phyloP scores from a whole-genome alignment of 2,113 vertebrate genomes.

The Pachypanchax playfairii region DNA sequence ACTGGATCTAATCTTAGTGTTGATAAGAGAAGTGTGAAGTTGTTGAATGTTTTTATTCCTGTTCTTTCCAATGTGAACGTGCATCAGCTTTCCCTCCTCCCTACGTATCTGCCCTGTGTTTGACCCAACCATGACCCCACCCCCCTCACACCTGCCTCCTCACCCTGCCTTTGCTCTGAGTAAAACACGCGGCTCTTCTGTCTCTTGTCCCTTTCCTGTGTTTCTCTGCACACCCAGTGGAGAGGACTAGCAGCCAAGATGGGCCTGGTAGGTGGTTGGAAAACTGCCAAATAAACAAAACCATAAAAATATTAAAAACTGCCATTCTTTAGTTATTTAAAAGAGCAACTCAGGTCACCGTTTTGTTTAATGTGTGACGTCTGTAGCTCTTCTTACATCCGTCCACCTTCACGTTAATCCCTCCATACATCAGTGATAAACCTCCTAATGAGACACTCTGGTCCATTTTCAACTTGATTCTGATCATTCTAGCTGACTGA shows the following conservation, averaged over 20 bases:
- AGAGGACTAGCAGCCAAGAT: constrained; percentile 92
- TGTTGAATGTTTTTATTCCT: too few relatives aligned
- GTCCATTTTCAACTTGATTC: constrained; percentile 40
- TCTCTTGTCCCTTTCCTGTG: constrained; percentile 57
- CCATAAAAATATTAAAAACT: constrained; percentile 1
- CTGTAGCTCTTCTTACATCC: constrained; percentile 42
- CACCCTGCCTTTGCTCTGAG: constrained; percentile 52
- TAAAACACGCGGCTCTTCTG: constrained; percentile 54
- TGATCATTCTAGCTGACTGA: constrained; percentile 26
- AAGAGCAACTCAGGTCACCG: constrained; percentile 29
- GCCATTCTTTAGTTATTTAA: constrained; percentile 50
- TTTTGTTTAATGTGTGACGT: constrained; percentile 26
- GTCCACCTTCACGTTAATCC: constrained; percentile 45
- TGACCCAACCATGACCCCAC: too few relatives aligned
- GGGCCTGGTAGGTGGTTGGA: constrained; percentile 93
- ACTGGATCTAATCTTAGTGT: too few relatives aligned
- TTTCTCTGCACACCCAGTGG: constrained; percentile 88
- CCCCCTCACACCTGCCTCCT: constrained; percentile 47
- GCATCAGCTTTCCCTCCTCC: too few relatives aligned
- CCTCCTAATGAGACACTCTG: constrained; percentile 39
- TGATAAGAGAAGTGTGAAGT: too few relatives aligned
- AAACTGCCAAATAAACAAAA: background rate
- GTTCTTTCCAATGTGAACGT: too few relatives aligned
- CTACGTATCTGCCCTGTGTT: too few relatives aligned
- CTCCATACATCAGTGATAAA: constrained; percentile 53